Evolutionary conservation across 2,797 vertebrate genomes (phyloP).

Genomic region (Hipposideros larvatus): DNA sequence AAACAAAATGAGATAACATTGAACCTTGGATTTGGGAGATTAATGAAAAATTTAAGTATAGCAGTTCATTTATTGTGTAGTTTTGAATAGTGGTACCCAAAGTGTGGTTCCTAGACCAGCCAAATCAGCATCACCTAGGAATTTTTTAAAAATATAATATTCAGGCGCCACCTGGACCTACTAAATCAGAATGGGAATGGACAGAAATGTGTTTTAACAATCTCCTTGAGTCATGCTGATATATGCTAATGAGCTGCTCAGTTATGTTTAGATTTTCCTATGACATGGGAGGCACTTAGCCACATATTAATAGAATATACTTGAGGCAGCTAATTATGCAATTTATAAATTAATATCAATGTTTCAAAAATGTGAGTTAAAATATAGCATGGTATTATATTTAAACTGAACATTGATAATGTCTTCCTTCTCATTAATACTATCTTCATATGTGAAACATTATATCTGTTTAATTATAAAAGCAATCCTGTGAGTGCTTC

Average conservation of each 20-base stretch:
- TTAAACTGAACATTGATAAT: not conserved
- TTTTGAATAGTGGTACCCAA: not conserved
- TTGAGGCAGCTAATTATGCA: not conserved
- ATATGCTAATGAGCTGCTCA: not conserved
- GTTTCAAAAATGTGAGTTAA: not conserved
- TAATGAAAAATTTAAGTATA: not conserved
- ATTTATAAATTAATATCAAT: not conserved
- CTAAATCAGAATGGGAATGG: not conserved
- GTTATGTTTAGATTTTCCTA: not conserved
- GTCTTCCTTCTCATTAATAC: not conserved
- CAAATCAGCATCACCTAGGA: not conserved
- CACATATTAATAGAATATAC: not conserved
- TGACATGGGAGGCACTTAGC: not conserved
- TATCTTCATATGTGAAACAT: not conserved
- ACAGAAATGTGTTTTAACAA: not conserved
- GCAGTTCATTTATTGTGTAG: not conserved
- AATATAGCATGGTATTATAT: not conserved
- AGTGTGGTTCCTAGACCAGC: not conserved
- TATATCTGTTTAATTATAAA: not conserved
- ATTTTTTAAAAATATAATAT: not conserved
- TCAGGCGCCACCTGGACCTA: not conserved
- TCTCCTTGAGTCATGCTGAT: not conserved
- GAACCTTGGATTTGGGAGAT: not conserved
- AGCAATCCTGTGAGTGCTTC: not conserved
- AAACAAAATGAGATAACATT: not conserved